Evolutionary conservation across 2,797 vertebrate genomes (phyloP), one percentile per base, ranked within the genome.

Genomic region (Bradypodion pumilum): DNA sequence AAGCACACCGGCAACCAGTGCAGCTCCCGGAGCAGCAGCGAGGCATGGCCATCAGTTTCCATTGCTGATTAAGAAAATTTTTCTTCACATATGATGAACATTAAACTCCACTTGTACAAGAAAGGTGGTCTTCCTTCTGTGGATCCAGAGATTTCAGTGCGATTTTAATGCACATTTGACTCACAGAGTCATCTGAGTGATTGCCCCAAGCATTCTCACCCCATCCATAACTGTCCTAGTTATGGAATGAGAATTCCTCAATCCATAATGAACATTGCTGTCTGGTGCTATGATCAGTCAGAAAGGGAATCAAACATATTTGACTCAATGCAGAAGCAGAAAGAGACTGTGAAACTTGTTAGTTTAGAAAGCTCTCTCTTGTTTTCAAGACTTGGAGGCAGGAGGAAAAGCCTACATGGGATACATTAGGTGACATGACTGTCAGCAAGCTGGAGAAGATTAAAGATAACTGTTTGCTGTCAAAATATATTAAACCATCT

Each of bases 401-500:
- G 10, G 78, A 12, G 10, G 40, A 0, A 1, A 6, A 70, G 84
- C 77, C 78, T 19, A 69, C 1, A 6, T 0, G 15, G 89, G 19
- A 13, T 86, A 73, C 83, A 40, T 12, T 46, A 82, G 70, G 80
- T 23, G 49, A 68, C 35, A 23, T 72, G 69, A 74, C 82, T 84
- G 32, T 59, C 78, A 88, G 46, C 32, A 87, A 87, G 35, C 46
- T 86, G 59, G 15, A 81, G 27, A 87, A 87, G 46, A 72, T 52
- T 81, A 84, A 49, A 81, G 27, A 4, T 60, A 85, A 88, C 5
- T 5, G 3, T 86, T 86, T 78, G 32, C 68, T 84, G 72, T 72
- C 72, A 85, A 91, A 91, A 88, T 74, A 81, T 82, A 90, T 78
- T 81, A 90, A 90, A 66, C 81, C 63, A 1, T 75, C 83, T 77